phyloP scores from a whole-genome alignment of 2,113 vertebrate genomes.

The Hypocryptadius cinnamomeus region DNA sequence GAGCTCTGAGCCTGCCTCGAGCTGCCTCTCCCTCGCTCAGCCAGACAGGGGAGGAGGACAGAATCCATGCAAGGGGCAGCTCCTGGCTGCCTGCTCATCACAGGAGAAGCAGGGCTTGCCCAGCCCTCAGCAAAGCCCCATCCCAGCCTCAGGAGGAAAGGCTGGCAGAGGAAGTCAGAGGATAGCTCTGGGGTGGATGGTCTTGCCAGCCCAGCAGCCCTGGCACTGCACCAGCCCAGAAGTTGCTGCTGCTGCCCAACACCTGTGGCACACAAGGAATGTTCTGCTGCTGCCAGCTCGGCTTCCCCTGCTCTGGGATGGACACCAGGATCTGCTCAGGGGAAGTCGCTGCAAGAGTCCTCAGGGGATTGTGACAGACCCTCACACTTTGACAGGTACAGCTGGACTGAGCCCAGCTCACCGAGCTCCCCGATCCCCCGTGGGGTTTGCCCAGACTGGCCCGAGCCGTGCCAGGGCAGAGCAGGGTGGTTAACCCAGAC shows the following conservation, averaged over 20 bases:
- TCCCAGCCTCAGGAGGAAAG: background rate
- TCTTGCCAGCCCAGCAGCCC: background rate
- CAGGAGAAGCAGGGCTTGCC: background rate
- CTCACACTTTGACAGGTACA: background rate
- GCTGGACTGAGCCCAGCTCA: background rate
- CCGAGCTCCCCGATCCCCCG: background rate
- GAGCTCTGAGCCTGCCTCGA: background rate
- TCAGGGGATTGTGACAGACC: background rate
- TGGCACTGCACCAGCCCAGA: background rate
- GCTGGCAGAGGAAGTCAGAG: background rate
- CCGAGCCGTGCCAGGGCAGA: background rate
- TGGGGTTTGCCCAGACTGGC: background rate
- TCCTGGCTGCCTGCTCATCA: background rate
- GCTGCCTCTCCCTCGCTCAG: background rate
- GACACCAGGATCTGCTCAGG: background rate
- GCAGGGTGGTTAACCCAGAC: background rate
- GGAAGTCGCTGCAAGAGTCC: fast-evolving
- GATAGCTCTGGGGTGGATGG: background rate
- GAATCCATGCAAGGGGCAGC: background rate
- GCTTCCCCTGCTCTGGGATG: background rate
- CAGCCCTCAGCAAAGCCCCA: background rate
- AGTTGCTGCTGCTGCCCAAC: background rate
- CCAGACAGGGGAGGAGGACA: background rate
- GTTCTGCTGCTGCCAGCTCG: background rate
- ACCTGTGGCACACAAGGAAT: background rate